Conservation (phyloP, 2,797 vertebrate species). For the Sebastes trivittatus region DNA sequence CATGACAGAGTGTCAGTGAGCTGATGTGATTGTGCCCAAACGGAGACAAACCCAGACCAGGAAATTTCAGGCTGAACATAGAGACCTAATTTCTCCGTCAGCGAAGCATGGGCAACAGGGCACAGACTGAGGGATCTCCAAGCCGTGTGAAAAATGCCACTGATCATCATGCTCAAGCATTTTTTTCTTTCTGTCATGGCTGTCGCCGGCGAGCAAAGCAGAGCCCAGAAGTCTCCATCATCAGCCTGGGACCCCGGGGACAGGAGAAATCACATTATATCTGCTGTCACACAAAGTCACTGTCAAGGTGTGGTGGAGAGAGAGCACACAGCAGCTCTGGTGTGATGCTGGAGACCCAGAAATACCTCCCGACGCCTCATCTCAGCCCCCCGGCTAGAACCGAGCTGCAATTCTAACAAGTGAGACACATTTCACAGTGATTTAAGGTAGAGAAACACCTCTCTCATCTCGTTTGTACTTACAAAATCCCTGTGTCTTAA, state of each 20-base stretch:
- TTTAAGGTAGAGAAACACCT: constrained; percentile 66
- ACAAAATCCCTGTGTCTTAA: constrained; percentile 68
- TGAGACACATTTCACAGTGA: constrained; percentile 71
- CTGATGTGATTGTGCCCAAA: constrained; percentile 40
- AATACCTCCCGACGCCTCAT: constrained; percentile 67
- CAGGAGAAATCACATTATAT: constrained; percentile 81
- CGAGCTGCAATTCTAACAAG: constrained; percentile 63
- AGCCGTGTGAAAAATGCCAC: constrained; percentile 78
- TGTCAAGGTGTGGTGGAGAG: constrained; percentile 76
- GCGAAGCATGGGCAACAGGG: constrained; percentile 56
- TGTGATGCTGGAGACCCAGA: constrained; percentile 68
- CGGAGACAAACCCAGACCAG: constrained; percentile 22
- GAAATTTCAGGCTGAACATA: constrained; percentile 45
- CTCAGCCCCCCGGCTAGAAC: constrained; percentile 60
- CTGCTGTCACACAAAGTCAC: constrained; percentile 82
- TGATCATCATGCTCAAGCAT: constrained; percentile 72
- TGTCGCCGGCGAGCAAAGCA: constrained; percentile 72
- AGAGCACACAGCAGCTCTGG: constrained; percentile 58
- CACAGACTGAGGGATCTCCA: constrained; percentile 64
- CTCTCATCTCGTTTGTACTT: constrained; percentile 71
- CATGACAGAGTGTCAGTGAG: constrained; percentile 48
- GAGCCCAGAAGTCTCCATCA: constrained; percentile 78
- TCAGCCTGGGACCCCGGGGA: constrained; percentile 70
- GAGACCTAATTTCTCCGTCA: constrained; percentile 67
- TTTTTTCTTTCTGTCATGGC: constrained; percentile 64